Percentiles rank a stretch among this genome's conserved stretches.
Conservation (phyloP, 2,113 vertebrate species). For the Tenebrosternarchus preto region DNA sequence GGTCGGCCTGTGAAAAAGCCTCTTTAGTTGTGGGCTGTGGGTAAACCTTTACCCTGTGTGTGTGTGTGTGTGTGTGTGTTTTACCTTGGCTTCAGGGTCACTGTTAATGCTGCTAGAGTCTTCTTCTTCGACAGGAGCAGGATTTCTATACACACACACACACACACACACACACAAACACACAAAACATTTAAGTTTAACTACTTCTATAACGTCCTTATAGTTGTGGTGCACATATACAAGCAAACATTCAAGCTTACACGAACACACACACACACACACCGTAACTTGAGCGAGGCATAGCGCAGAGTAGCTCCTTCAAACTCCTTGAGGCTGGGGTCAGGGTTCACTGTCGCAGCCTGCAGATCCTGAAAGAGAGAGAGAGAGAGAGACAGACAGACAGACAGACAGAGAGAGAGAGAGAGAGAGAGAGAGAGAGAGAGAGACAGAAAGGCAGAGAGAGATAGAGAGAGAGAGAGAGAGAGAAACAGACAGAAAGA, state of each 20-base stretch:
- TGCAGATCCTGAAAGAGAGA: slow-evolving; percentile 86
- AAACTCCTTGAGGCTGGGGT: slow-evolving; percentile 98
- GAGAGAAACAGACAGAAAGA: slow-evolving; percentile 60
- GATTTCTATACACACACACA: slow-evolving; percentile 75
- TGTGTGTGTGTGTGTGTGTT: slow-evolving; percentile 41
- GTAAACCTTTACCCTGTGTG: neutral
- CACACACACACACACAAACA: neutral
- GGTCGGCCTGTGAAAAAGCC: neutral
- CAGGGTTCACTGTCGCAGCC: slow-evolving; percentile 92
- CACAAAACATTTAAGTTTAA: neutral
- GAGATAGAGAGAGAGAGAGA: slow-evolving; percentile 61
- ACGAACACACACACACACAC: slow-evolving; percentile 27
- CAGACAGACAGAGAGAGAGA: neutral
- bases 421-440: neutral
- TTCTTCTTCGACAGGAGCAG: slow-evolving; percentile 83
- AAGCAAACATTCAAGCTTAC: slow-evolving; percentile 30
- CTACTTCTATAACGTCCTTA: neutral
- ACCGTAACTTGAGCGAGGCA: slow-evolving; percentile 91
- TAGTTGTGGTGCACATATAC: neutral
- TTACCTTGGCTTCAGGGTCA: slow-evolving; percentile 91
- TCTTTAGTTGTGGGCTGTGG: neutral
- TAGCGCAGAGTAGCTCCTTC: slow-evolving; percentile 97
- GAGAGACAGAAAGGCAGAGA: slow-evolving; percentile 21
- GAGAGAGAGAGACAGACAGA: slow-evolving; percentile 39
- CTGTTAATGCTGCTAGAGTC: slow-evolving; percentile 85